A percentile compares a stretch with the other conserved stretches of the same genome.
Evolutionary conservation across 2,888 invertebrate genomes (phyloP).

Genomic region (Endotricha flammealis): DNA sequence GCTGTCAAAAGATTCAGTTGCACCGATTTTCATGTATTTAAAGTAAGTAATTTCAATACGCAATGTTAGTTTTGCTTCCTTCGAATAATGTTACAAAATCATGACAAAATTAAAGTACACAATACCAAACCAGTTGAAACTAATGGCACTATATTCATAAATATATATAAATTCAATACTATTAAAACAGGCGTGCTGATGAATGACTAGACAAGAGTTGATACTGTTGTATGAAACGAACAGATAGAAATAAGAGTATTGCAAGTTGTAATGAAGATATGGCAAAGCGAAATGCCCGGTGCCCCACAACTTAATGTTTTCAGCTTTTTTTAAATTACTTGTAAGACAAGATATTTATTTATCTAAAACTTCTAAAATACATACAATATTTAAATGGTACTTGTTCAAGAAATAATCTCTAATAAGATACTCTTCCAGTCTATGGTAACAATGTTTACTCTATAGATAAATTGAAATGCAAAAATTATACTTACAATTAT

Average conservation of each 20-base stretch:
- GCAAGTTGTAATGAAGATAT: not conserved
- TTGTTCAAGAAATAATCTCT: slow-evolving; percentile 1
- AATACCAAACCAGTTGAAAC: not conserved
- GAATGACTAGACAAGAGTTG: not conserved
- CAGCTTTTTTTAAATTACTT: not conserved
- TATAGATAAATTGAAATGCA: slow-evolving; percentile 67
- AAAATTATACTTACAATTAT: slow-evolving; percentile 36
- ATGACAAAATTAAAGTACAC: not conserved
- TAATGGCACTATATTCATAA: not conserved
- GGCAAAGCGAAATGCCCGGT: not conserved
- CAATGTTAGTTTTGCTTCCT: no score
- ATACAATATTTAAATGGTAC: not conserved
- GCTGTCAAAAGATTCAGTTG: no score
- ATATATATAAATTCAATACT: not conserved
- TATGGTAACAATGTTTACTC: slow-evolving; percentile 56
- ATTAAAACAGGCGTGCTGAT: not conserved
- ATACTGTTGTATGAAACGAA: not conserved
- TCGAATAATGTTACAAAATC: no score
- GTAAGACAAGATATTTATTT: not conserved
- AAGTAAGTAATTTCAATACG: no score
- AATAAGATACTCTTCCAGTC: slow-evolving; percentile 39
- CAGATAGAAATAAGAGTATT: not conserved
- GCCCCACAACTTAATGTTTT: not conserved
- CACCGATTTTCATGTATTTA: no score
- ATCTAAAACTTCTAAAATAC: slow-evolving; percentile 1